Evolutionary conservation across 1,140 invertebrate genomes (phyloP).

Genomic region (Drosophila teissieri): DNA sequence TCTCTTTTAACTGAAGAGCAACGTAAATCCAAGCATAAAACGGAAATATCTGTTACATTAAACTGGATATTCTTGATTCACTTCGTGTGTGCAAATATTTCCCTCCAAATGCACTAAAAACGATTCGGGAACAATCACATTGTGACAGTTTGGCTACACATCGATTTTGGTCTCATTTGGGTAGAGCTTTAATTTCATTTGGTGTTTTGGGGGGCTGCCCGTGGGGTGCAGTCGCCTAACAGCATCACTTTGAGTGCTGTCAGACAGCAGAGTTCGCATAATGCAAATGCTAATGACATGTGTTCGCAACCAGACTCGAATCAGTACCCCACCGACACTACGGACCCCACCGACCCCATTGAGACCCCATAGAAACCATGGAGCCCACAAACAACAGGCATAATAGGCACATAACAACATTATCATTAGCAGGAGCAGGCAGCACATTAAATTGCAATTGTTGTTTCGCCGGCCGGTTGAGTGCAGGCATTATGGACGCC

Average conservation of each 20-base stretch:
- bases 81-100: too few relatives aligned
- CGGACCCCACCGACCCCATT: background rate
- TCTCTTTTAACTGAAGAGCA: too few relatives aligned
- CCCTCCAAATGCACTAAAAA: too few relatives aligned
- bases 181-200: conserved; percentile 40
- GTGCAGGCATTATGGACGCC: conserved; percentile 14
- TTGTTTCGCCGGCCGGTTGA: conserved; percentile 5
- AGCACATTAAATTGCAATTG: conserved; percentile 76
- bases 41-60: too few relatives aligned
- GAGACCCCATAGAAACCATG: conserved; percentile 8
- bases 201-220: conserved; percentile 6
- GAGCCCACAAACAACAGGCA: conserved; percentile 48
- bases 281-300: conserved; percentile 73
- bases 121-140: background rate
- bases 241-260: conserved; percentile 58
- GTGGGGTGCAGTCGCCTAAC: conserved; percentile 18
- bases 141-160: background rate
- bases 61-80: too few relatives aligned
- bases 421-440: conserved; percentile 65
- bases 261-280: conserved; percentile 42
- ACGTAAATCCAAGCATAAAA: too few relatives aligned
- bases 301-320: conserved; percentile 8
- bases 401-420: conserved; percentile 80
- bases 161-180: conserved; percentile 10
- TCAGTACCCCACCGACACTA: background rate